Conservation (phyloP, 2,113 vertebrate species). For the Piaya cayana region DNA sequence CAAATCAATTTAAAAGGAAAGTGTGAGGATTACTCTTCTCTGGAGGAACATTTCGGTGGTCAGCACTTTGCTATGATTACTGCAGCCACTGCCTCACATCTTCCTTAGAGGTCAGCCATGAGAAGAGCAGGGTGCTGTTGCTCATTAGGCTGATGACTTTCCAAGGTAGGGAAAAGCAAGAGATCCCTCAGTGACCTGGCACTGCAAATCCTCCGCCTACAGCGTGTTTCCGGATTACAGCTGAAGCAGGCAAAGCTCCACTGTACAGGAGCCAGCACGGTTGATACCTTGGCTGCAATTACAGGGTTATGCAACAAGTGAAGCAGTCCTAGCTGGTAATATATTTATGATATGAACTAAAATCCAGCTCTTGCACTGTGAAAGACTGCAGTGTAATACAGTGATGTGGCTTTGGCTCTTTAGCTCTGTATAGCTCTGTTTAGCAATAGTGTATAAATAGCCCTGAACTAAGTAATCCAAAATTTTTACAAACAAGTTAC, state of each 20-base stretch:
- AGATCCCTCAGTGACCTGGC: conserved; percentile 21
- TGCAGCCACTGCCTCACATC: rapidly evolving
- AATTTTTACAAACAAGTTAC: neutral
- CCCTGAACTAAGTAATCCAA: neutral
- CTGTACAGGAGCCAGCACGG: neutral
- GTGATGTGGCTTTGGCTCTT: neutral
- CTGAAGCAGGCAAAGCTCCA: conserved; percentile 48
- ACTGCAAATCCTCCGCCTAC: conserved; percentile 20
- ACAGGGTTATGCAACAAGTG: conserved; percentile 32
- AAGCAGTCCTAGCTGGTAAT: neutral
- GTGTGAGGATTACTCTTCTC: rapidly evolving
- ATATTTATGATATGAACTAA: neutral
- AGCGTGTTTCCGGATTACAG: conserved; percentile 41
- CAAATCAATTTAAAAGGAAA: neutral
- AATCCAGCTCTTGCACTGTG: neutral
- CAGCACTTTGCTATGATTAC: neutral
- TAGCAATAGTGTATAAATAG: conserved; percentile 2
- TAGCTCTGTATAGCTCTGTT: neutral
- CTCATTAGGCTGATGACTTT: neutral
- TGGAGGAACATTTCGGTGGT: neutral
- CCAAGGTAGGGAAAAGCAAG: conserved; percentile 15
- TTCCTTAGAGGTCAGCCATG: neutral
- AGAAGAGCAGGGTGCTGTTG: neutral
- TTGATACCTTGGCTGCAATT: conserved; percentile 30
- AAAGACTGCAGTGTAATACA: neutral